Conservation (phyloP, 2,797 vertebrate species). For the Pempheris klunzingeri region DNA sequence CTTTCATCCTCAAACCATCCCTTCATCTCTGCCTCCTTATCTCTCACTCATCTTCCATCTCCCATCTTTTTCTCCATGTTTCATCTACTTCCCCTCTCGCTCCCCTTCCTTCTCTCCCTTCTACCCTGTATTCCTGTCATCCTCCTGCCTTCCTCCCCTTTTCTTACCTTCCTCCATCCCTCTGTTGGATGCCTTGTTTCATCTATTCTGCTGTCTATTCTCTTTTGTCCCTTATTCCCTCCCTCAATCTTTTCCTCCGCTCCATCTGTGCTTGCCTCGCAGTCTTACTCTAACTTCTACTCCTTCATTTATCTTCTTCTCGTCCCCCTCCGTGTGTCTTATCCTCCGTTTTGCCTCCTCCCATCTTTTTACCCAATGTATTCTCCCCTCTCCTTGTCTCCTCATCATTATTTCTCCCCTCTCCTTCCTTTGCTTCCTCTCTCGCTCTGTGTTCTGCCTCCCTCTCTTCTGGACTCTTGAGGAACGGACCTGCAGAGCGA, state of each 20-base stretch:
- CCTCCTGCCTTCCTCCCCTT: neutral
- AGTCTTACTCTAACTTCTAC: neutral
- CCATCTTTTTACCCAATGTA: neutral
- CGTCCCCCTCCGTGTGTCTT: neutral
- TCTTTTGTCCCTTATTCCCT: neutral
- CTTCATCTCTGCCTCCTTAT: neutral
- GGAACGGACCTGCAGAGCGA: slow-evolving; percentile 18
- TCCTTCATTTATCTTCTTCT: slow-evolving; percentile 1
- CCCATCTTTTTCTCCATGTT: too few relatives aligned
- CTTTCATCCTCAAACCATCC: neutral
- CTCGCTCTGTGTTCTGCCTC: slow-evolving; percentile 25
- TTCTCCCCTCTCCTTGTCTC: neutral
- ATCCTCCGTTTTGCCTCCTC: neutral
- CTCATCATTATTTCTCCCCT: neutral
- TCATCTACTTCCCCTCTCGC: too few relatives aligned
- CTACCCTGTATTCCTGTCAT: neutral
- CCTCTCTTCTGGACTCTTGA: slow-evolving; percentile 25
- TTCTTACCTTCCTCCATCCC: neutral
- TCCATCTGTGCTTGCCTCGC: neutral
- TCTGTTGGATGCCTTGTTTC: neutral
- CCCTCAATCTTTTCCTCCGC: neutral
- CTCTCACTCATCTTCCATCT: neutral
- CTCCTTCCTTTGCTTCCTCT: neutral
- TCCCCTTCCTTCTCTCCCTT: neutral
- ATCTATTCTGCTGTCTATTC: neutral